Base-by-base conservation (phyloP, 1,140 invertebrate genomes). In the Meloidogyne chitwoodi region DNA sequence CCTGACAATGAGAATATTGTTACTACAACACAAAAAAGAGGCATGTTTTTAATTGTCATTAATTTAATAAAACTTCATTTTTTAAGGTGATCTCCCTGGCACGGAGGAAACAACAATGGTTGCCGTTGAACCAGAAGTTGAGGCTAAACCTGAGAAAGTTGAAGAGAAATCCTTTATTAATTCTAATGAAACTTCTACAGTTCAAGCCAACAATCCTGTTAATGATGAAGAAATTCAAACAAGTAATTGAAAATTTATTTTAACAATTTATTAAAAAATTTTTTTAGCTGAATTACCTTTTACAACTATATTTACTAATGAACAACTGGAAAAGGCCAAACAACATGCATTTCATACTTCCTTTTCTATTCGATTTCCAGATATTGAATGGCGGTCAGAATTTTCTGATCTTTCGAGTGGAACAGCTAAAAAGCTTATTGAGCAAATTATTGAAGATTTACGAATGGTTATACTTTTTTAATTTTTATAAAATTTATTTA, bases 361-460 rank as follows among this genome's bases (percentile, higher is more conserved):
- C 16, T 70, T 70, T 38, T 61, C 61, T 70, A 26, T 70, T 41
- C 68, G 68, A 6, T 61, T 70, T 61, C 26, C 34, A 27, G 61
- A 70, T 56, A 70, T 70, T 24, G 68, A 70, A 70, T 70, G 68
- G 68, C 26, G 68, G 16, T 2, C 68, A 16, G 68, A 70, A 70
- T 70, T 70, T 70, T 44, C 24, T 61, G 68, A 70, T 70, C 29
- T 70, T 26, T 70, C 68, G 1, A 70, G 68, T 61, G 68, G 68
- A 19, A 14, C 68, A 29, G 68, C 68, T 12, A 41, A 61, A 29
- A 70, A 70, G 10, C 61, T 70, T 44, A 44, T 56, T 56, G 68
- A 70, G 8, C 68, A 70, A 70, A 70, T 70, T 31, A 44, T 44
- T 19, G 24, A 27, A 44, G 68, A 70, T 22, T 44, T 70, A 44